A percentile compares a stretch with the other conserved stretches of the same genome.
Evolutionary conservation across 2,797 vertebrate species (phyloP).

Genomic region (Crax fasciolata): DNA sequence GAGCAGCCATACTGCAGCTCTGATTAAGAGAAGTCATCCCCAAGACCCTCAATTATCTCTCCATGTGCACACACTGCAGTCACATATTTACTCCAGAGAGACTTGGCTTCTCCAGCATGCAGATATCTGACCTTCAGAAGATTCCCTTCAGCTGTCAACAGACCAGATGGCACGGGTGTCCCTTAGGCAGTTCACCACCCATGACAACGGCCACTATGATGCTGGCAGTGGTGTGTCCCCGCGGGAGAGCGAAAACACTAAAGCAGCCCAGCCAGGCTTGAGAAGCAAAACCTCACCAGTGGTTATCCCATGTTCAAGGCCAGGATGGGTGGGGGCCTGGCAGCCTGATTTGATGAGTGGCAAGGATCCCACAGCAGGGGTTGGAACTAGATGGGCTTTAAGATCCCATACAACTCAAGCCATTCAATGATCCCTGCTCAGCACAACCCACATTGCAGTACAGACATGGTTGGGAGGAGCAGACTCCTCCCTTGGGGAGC

Average conservation of each 20-base stretch:
- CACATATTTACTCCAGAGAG: not conserved
- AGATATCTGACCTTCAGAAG: not conserved
- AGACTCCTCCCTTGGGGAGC: not conserved
- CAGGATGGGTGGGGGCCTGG: not conserved
- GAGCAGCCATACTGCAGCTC: not conserved
- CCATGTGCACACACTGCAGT: too few species aligned
- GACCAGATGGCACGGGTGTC: not conserved
- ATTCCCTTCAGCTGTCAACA: not conserved
- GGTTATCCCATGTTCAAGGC: not conserved
- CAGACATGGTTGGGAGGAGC: rapidly evolving
- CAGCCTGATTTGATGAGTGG: not conserved
- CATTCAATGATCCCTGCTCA: not conserved
- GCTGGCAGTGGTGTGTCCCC: not conserved
- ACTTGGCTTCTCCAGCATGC: not conserved
- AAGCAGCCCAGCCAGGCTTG: not conserved
- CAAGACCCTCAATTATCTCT: not conserved
- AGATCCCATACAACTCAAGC: not conserved
- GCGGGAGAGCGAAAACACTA: not conserved
- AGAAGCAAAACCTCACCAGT: not conserved
- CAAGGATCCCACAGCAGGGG: not conserved
- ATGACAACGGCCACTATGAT: not conserved
- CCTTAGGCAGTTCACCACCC: not conserved
- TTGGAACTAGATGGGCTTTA: not conserved
- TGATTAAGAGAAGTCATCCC: not conserved
- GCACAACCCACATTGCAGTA: not conserved